Percentiles rank a stretch among this genome's conserved stretches.
Evolutionary conservation across 2,113 vertebrate genomes (phyloP).

Genomic region (Dipodomys ordii): DNA sequence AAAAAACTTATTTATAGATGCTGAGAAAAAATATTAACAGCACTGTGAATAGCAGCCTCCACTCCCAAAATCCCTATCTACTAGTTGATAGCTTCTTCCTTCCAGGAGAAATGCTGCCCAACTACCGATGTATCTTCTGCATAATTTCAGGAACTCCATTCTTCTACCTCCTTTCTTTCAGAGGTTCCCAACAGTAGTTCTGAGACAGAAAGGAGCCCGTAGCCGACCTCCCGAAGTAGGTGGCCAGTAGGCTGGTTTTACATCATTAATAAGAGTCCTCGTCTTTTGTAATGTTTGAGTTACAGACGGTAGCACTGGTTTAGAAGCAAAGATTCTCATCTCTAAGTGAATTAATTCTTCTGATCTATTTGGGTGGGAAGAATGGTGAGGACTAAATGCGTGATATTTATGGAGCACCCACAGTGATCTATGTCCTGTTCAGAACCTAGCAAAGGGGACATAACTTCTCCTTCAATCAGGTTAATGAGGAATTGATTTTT

Average conservation of each 20-base stretch:
- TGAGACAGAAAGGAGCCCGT: neutral
- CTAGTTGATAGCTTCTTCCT: neutral
- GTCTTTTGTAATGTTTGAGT: neutral
- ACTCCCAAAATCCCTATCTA: neutral
- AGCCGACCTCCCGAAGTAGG: neutral
- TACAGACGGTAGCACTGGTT: neutral
- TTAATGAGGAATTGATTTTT: slow-evolving; percentile 79
- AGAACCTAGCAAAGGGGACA: slow-evolving; percentile 58
- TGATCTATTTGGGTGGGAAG: slow-evolving; percentile 36
- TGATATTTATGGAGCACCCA: slow-evolving; percentile 69
- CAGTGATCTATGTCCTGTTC: slow-evolving; percentile 67
- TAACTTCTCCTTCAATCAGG: slow-evolving; percentile 78
- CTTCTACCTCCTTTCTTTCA: neutral
- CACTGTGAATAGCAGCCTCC: neutral
- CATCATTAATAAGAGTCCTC: neutral
- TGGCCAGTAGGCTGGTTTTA: neutral
- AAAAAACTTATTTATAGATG: too few species aligned
- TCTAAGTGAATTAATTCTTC: slow-evolving; percentile 8
- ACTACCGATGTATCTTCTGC: accelerated
- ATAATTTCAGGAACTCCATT: neutral
- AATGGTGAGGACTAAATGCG: slow-evolving; percentile 55
- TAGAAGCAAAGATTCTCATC: neutral
- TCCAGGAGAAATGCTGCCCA: neutral
- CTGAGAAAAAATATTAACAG: neutral
- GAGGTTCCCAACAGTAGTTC: neutral